phyloP scores from a whole-genome alignment of 2,888 invertebrate genomes.

The Augochlorella aurata region DNA sequence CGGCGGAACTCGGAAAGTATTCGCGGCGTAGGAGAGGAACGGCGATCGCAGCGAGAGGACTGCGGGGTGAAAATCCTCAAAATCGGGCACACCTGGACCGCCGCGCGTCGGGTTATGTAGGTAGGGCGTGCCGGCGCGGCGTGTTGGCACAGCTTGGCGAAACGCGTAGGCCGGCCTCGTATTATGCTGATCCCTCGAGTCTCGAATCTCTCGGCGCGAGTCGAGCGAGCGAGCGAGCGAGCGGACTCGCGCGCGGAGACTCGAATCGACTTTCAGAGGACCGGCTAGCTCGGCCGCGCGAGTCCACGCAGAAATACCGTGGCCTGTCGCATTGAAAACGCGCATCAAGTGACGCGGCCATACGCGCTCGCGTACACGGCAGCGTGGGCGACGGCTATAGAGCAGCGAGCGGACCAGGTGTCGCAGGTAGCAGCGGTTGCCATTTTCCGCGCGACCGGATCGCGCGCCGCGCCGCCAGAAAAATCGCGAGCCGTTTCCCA shows the following conservation, averaged over 20 bases:
- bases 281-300: slow-evolving; percentile 47
- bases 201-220: too few species aligned
- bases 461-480: slow-evolving; percentile 7
- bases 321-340: slow-evolving; percentile 70
- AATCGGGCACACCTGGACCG: slow-evolving; percentile 74
- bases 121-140: slow-evolving; percentile 68
- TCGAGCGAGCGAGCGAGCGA: too few species aligned
- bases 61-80: slow-evolving; percentile 63
- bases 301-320: slow-evolving; percentile 72
- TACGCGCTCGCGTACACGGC: slow-evolving; percentile 48
- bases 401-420: slow-evolving; percentile 69
- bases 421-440: slow-evolving; percentile 66
- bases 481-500: slow-evolving; percentile 35
- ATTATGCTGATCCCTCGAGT: slow-evolving; percentile 73
- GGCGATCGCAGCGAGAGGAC: not conserved
- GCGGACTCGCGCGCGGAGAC: slow-evolving; percentile 37
- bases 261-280: slow-evolving; percentile 67
- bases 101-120: slow-evolving; percentile 62
- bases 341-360: slow-evolving; percentile 71
- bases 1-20: slow-evolving; percentile 15
- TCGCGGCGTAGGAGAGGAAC: slow-evolving; percentile 34
- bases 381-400: slow-evolving; percentile 62
- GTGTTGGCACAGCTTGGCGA: slow-evolving; percentile 63
- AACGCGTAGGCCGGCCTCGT: slow-evolving; percentile 74
- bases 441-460: slow-evolving; percentile 52